phyloP scores from a whole-genome alignment of 1,140 invertebrate species.

The Microplitis mediator region DNA sequence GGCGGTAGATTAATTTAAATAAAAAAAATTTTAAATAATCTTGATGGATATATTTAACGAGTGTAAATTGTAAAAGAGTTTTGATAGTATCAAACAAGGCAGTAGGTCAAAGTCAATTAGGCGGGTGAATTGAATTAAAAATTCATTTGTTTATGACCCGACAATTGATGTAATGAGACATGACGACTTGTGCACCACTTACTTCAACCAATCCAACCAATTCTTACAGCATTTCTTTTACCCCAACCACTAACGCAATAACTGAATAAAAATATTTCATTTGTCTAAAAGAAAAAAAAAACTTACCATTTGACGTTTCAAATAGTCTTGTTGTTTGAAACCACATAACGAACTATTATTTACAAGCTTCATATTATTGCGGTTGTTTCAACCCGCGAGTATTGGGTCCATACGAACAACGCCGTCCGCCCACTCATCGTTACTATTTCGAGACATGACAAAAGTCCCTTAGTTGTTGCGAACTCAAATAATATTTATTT shows the following conservation, averaged over 20 bases:
- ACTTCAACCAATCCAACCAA: background rate
- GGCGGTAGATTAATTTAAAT: too few species aligned
- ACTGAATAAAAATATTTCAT: background rate
- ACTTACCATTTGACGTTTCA: too few species aligned
- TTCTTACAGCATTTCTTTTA: background rate
- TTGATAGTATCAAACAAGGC: slow-evolving; percentile 5
- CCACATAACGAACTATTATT: too few species aligned
- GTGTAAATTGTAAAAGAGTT: background rate
- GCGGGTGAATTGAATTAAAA: slow-evolving; percentile 7
- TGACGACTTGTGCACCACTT: background rate
- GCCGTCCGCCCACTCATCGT: slow-evolving; percentile 53
- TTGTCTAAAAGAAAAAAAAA: too few species aligned
- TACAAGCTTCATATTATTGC: too few species aligned
- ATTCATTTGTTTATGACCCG: slow-evolving; percentile 13
- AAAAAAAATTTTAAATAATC: background rate
- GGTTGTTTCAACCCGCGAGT: too few species aligned
- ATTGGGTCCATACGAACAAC: background rate
- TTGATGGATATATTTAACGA: background rate
- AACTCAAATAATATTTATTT: background rate
- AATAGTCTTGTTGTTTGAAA: too few species aligned
- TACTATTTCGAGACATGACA: slow-evolving; percentile 56
- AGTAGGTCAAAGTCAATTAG: slow-evolving; percentile 4
- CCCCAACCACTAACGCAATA: background rate
- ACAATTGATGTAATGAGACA: slow-evolving; percentile 17
- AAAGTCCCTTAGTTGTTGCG: background rate